These are phyloP conservation scores for Cuniculus paca DNA, from an alignment of 2,797 vertebrate species.

Conservation along the genomic window DNA sequence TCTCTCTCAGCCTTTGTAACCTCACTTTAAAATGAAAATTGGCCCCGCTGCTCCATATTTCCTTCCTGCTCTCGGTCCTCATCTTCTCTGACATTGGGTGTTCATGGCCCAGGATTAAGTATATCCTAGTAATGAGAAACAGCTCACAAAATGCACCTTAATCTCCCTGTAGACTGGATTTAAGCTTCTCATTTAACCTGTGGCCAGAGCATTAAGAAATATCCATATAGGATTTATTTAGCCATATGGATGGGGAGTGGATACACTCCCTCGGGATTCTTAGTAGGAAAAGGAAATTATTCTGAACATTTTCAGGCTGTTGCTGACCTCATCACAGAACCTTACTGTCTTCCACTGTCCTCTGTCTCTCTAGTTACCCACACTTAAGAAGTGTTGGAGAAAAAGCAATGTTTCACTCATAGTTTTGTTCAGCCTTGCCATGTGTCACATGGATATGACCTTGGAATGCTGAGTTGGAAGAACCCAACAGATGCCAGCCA, in stretches of 20 bases:
- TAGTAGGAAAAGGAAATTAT: background rate
- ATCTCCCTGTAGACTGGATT: background rate
- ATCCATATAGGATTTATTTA: background rate
- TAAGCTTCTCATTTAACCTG: background rate
- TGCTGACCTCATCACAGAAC: background rate
- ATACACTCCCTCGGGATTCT: background rate
- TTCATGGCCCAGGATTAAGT: background rate
- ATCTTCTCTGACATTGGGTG: background rate
- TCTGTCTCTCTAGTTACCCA: background rate
- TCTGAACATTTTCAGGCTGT: background rate
- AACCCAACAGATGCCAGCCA: slow-evolving; percentile 36
- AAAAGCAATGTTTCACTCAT: background rate
- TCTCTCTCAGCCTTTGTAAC: background rate
- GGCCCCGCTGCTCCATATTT: background rate
- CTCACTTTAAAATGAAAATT: background rate
- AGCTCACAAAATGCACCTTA: background rate
- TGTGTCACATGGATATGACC: slow-evolving; percentile 43
- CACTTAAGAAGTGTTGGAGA: background rate
- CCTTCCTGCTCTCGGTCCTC: background rate
- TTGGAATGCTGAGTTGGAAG: background rate
- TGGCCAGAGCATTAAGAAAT: background rate
- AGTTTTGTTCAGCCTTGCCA: background rate
- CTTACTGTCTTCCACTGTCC: background rate
- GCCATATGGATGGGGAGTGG: background rate
- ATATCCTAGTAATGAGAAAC: background rate